phyloP scores from a whole-genome alignment of 2,113 vertebrate genomes.

The Capreolus pygargus region DNA sequence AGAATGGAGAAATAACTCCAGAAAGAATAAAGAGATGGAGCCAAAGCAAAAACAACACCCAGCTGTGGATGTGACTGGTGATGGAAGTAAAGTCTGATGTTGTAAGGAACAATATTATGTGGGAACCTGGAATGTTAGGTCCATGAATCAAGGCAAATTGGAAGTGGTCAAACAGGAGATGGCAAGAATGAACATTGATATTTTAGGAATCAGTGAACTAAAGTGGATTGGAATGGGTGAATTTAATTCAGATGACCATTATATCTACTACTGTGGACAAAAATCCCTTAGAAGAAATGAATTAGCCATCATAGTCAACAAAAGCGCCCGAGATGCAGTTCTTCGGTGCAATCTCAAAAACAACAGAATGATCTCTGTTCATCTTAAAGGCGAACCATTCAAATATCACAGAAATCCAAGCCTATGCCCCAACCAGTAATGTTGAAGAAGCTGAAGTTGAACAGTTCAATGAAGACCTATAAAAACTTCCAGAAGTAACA shows the following conservation, averaged over 20 bases:
- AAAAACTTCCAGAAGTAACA: background rate
- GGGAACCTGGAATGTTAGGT: background rate
- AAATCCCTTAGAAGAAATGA: background rate
- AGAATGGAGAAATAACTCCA: background rate
- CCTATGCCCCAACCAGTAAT: background rate
- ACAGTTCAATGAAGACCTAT: background rate
- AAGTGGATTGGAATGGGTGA: background rate
- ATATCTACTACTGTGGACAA: background rate
- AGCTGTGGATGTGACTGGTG: background rate
- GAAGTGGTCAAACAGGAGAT: background rate
- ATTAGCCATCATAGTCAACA: background rate
- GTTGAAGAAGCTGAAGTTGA: background rate
- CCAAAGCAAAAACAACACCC: background rate
- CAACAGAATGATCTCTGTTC: background rate
- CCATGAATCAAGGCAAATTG: background rate
- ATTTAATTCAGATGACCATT: background rate
- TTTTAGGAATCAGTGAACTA: background rate
- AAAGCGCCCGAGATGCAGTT: background rate
- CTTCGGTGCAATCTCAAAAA: background rate
- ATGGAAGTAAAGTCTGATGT: background rate
- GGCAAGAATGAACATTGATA: background rate
- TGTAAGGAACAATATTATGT: background rate
- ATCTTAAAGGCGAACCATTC: background rate
- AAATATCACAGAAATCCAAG: background rate
- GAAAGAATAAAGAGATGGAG: background rate